Conservation (phyloP, 2,113 vertebrate species). For the Heteronetta atricapilla region DNA sequence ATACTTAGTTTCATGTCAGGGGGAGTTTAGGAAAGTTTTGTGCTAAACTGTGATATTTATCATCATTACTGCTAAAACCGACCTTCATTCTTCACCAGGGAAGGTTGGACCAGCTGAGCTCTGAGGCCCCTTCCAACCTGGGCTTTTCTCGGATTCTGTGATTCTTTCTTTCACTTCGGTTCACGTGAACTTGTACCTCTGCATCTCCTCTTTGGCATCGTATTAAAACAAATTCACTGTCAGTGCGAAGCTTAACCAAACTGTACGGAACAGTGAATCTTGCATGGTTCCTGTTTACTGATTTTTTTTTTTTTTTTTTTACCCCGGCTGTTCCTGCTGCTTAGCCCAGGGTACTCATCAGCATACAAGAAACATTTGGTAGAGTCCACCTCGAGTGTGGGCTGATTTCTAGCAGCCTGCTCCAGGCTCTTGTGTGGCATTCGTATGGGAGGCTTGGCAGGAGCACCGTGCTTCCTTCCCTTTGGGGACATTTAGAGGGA, state of each 20-base stretch:
- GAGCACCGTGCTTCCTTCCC: neutral
- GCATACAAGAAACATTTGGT: fast-evolving
- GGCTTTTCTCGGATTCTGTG: neutral
- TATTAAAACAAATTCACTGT: neutral
- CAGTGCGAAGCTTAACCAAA: neutral
- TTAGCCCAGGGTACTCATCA: neutral
- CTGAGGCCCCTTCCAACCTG: neutral
- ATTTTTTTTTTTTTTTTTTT: neutral
- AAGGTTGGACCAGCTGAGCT: neutral
- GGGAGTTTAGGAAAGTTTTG: neutral
- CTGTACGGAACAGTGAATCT: neutral
- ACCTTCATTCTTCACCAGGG: neutral
- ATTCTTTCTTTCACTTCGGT: neutral
- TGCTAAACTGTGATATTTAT: neutral
- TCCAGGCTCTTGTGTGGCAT: neutral
- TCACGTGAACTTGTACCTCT: neutral
- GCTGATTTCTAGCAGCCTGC: neutral
- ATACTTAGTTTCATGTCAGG: neutral
- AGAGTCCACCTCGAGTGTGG: neutral
- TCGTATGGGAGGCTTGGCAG: neutral
- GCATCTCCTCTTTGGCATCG: neutral
- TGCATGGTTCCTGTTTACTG: fast-evolving
- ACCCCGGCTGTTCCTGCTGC: neutral
- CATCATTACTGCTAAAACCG: neutral
- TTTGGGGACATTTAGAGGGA: fast-evolving